Conservation (phyloP, 2,888 invertebrate genomes). For the Adelphocoris suturalis region DNA sequence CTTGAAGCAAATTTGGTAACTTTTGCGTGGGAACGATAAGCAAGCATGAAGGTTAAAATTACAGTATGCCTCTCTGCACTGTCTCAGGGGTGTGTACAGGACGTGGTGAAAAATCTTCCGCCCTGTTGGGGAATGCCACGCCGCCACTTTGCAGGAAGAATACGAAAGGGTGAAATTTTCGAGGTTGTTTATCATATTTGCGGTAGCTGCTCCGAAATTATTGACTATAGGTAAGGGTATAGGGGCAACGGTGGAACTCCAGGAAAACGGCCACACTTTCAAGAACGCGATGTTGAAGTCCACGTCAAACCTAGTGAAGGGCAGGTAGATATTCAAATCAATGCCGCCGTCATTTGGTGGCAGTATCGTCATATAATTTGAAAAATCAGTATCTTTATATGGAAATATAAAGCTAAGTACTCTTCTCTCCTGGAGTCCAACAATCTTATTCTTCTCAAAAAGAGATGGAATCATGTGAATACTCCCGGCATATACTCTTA, state of each 20-base stretch:
- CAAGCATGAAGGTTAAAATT: neutral
- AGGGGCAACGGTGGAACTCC: neutral
- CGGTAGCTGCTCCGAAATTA: no score
- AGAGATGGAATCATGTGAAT: neutral
- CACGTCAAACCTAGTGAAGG: neutral
- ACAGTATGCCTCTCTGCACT: neutral
- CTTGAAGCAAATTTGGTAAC: neutral
- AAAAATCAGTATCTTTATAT: neutral
- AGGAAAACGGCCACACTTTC: neutral
- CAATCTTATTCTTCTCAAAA: neutral
- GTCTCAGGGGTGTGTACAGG: neutral
- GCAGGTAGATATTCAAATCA: neutral
- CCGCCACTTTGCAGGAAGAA: neutral
- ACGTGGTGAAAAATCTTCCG: neutral
- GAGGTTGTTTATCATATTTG: neutral
- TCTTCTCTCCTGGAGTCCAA: neutral
- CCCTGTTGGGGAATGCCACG: neutral
- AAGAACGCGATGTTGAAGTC: neutral
- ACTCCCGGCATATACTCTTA: neutral
- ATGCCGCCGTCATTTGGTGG: neutral
- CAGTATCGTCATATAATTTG: neutral
- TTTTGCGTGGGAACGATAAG: neutral
- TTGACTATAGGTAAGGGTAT: neutral
- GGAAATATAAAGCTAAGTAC: neutral
- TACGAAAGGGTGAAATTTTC: neutral